phyloP scores from a whole-genome alignment of 2,888 invertebrate species.

The Rotaria sp. region DNA sequence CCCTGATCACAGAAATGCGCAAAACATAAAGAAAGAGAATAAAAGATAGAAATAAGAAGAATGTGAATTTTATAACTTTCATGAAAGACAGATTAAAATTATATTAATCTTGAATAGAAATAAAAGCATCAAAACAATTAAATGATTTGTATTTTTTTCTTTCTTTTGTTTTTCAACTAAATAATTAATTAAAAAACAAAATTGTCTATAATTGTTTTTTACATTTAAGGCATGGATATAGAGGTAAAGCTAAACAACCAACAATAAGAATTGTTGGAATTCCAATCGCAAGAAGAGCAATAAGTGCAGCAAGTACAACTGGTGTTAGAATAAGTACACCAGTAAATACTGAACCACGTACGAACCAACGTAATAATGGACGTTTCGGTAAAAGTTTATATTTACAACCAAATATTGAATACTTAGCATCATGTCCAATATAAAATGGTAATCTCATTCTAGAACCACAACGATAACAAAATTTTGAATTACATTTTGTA shows the following conservation, averaged over 20 bases:
- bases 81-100: background rate
- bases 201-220: background rate
- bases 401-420: slow-evolving; percentile 25
- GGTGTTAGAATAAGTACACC: background rate
- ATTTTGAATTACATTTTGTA: slow-evolving; percentile 16
- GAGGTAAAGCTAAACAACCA: background rate
- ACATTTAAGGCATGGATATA: background rate
- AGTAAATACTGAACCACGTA: slow-evolving; percentile 6
- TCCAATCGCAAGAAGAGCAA: background rate
- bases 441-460: background rate
- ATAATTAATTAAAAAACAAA: no score
- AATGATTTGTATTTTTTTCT: no score
- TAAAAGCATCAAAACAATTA: no score
- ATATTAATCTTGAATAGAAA: no score
- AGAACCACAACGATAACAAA: slow-evolving; percentile 18
- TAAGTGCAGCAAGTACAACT: background rate
- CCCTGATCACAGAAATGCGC: no score
- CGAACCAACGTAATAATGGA: background rate
- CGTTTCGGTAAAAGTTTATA: background rate
- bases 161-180: no score
- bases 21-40: background rate
- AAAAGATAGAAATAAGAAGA: background rate
- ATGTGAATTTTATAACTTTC: background rate
- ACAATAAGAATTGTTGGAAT: background rate
- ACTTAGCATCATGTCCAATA: slow-evolving; percentile 21